Evolutionary conservation across 2,113 vertebrate genomes (phyloP).

Genomic region (Passer montanus): DNA sequence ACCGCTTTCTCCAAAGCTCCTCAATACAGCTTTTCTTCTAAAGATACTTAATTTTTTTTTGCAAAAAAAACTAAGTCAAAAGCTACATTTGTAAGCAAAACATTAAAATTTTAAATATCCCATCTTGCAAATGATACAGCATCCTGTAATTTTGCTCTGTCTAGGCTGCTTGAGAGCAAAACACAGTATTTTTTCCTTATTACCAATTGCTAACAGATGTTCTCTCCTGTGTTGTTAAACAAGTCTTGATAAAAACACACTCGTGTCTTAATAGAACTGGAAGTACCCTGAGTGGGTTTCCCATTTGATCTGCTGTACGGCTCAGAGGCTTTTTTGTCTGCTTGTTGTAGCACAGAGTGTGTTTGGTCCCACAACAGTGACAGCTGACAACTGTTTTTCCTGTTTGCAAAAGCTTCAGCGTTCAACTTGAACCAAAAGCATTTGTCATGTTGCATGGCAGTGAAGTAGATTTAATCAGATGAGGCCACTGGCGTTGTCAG

Average conservation of each 20-base stretch:
- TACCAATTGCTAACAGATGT: conserved; percentile 9
- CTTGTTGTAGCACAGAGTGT: background rate
- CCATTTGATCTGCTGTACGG: background rate
- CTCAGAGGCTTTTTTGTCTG: conserved; percentile 24
- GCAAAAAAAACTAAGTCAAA: background rate
- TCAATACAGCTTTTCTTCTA: background rate
- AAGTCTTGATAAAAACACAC: conserved; percentile 8
- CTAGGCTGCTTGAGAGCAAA: background rate
- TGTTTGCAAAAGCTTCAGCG: conserved; percentile 42
- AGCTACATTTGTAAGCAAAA: background rate
- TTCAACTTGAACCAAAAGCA: conserved; percentile 50
- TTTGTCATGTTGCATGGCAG: conserved; percentile 29
- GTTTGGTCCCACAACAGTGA: conserved; percentile 13
- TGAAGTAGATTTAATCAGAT: conserved; percentile 57
- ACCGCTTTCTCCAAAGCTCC: background rate
- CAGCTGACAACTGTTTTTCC: conserved; percentile 58
- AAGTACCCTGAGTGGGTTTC: background rate
- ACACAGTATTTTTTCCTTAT: background rate
- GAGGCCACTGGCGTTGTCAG: background rate
- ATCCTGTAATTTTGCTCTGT: background rate
- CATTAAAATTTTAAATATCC: background rate
- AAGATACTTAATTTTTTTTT: background rate
- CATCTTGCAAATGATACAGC: background rate
- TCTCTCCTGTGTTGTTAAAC: conserved; percentile 16
- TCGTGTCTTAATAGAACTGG: background rate